phyloP scores from a whole-genome alignment of 2,888 invertebrate genomes.

The Muscina levida region DNA sequence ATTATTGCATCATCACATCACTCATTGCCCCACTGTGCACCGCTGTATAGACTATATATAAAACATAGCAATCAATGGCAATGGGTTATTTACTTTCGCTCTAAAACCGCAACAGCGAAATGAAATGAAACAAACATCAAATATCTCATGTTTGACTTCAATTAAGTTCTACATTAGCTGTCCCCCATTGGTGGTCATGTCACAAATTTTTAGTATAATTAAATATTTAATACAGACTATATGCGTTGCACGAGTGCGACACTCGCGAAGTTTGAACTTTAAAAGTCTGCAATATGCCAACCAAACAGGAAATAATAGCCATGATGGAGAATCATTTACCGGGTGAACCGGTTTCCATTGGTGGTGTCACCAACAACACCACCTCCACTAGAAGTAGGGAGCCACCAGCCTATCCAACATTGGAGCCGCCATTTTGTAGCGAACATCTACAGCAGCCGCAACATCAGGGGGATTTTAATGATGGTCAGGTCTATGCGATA shows the following conservation, averaged over 20 bases:
- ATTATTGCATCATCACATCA: too few species aligned
- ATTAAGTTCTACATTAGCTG: neutral
- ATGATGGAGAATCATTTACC: slow-evolving; percentile 62
- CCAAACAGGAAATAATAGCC: slow-evolving; percentile 57
- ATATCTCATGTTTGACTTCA: slow-evolving; percentile 18
- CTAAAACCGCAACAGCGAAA: slow-evolving; percentile 2
- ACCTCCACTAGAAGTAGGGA: neutral
- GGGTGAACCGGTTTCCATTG: slow-evolving; percentile 48
- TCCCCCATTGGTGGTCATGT: slow-evolving; percentile 4
- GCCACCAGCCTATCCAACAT: slow-evolving; percentile 53
- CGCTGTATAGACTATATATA: too few species aligned
- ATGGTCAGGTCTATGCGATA: slow-evolving; percentile 35
- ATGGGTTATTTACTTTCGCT: too few species aligned
- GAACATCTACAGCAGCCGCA: slow-evolving; percentile 3
- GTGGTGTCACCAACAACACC: too few species aligned
- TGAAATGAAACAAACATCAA: too few species aligned
- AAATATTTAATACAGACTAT: neutral
- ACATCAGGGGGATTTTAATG: neutral
- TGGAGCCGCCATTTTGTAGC: slow-evolving; percentile 7
- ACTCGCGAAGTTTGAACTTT: neutral
- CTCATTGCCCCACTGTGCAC: too few species aligned
- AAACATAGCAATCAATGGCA: too few species aligned
- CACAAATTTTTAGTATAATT: slow-evolving; percentile 34
- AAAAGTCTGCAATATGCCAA: slow-evolving; percentile 43
- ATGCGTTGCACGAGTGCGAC: neutral